Evolutionary conservation across 2,888 invertebrate genomes (phyloP), one percentile per base, ranked within the genome.

Genomic region (Himalopsyche tibetana): DNA sequence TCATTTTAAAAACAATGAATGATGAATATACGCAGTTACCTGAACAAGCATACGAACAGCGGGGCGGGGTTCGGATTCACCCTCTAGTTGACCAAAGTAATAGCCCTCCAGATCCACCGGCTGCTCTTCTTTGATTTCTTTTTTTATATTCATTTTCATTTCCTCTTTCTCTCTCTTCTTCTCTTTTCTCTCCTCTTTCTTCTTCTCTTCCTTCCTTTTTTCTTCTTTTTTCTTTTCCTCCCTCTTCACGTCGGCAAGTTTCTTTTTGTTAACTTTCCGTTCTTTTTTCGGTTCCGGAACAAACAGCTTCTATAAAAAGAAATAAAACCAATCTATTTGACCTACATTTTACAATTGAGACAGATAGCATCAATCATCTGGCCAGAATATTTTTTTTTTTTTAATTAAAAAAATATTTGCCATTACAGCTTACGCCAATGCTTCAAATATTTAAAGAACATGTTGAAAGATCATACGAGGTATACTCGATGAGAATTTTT

Each of bases 91-190:
- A 0, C 95, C 95, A 89, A 95, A 95, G 91, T 95, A 95, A 89
- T 94, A 95, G 86, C 94, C 92, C 90, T 95, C 95, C 89, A 95
- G 91, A 0, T 92, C 91, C 40, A 94, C 94, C 88, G 94, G 93
- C 90, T 92, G 91, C 84, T 92, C 93, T 0, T 92, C 91, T 55
- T 91, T 91, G 28, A 89, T 89, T 83, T 92, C 93, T 89, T 92
- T 92, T 90, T 93, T 92, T 89, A 93, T 93, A 86, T 88, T 92
- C 28, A 92, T 90, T 0, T 92, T 92, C 0, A 92, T 89, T 42
- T 93, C 92, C 82, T 93, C 92, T 40, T 92, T 85, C 0, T 90
- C 88, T 89, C 93, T 93, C 84, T 91, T 91, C 0, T 92, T 90
- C 42, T 91, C 90, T 82, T 83, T 89, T 88, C 89, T 90, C 55